Evolutionary conservation across 1,140 invertebrate species (phyloP).

Genomic region (Cecropterus lyciades): DNA sequence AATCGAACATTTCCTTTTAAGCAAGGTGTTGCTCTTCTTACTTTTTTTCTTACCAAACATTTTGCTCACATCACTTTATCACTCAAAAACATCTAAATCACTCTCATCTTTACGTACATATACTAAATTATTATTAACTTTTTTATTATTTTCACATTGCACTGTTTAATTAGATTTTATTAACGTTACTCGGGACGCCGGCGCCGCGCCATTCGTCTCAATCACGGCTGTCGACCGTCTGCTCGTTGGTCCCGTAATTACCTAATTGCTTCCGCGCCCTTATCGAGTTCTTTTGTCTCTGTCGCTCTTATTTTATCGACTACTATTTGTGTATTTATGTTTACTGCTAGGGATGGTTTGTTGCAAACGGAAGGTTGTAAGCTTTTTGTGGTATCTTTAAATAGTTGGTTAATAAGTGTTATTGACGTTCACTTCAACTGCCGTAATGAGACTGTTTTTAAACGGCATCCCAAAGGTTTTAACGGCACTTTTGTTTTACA

Average conservation of each 20-base stretch:
- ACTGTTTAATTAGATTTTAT: not conserved
- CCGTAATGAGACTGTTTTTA: too few species aligned
- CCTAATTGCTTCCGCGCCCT: conserved; percentile 40
- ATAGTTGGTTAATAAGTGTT: too few species aligned
- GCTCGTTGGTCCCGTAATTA: conserved; percentile 29
- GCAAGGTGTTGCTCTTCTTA: conserved; percentile 23
- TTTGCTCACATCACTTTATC: conserved; percentile 22
- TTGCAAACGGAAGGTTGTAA: not conserved
- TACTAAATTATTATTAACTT: not conserved
- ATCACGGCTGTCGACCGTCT: conserved; percentile 22
- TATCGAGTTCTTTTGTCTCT: conserved; percentile 41
- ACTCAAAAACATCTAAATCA: conserved; percentile 1
- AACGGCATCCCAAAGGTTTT: too few species aligned
- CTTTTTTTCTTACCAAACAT: conserved; percentile 43
- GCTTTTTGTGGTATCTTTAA: not conserved
- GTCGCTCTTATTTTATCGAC: conserved; percentile 44
- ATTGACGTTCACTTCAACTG: too few species aligned
- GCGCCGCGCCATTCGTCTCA: conserved; percentile 33
- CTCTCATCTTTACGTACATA: not conserved
- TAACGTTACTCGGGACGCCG: not conserved
- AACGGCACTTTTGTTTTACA: too few species aligned
- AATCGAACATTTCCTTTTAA: conserved; percentile 38
- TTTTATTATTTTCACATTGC: not conserved
- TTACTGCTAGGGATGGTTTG: not conserved
- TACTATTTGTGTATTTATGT: conserved; percentile 27